Percentiles rank a stretch among this genome's conserved stretches.
These are phyloP conservation scores for Crypturellus undulatus DNA, from an alignment of 2,113 vertebrate species.

Conservation along the genomic window DNA sequence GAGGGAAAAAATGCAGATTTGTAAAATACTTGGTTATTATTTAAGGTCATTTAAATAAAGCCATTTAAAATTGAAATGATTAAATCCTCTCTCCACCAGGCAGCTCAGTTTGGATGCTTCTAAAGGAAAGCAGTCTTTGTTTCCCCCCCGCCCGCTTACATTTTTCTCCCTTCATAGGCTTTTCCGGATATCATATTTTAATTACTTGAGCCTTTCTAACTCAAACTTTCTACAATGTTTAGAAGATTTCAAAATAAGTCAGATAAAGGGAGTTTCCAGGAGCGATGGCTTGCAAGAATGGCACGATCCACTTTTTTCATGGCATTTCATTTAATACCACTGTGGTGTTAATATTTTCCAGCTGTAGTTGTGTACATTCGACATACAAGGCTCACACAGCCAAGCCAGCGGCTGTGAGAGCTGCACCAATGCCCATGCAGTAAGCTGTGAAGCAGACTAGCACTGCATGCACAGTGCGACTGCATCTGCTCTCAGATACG, in stretches of 20 bases:
- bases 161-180: background rate
- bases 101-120: background rate
- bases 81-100: background rate
- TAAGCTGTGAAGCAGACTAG: background rate
- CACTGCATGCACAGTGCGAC: accelerated
- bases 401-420: accelerated
- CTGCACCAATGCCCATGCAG: background rate
- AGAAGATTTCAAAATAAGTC: background rate
- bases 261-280: background rate
- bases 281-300: background rate
- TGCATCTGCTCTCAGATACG: accelerated
- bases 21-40: background rate
- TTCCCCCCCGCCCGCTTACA: background rate
- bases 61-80: too few species aligned
- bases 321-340: background rate
- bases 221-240: background rate
- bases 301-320: background rate
- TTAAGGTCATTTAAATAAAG: background rate
- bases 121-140: background rate
- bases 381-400: background rate
- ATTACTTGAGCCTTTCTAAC: background rate
- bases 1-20: background rate
- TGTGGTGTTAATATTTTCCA: background rate
- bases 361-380: background rate
- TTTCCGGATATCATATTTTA: background rate